phyloP scores from a whole-genome alignment of 2,113 vertebrate species.

The Amia ocellicauda region DNA sequence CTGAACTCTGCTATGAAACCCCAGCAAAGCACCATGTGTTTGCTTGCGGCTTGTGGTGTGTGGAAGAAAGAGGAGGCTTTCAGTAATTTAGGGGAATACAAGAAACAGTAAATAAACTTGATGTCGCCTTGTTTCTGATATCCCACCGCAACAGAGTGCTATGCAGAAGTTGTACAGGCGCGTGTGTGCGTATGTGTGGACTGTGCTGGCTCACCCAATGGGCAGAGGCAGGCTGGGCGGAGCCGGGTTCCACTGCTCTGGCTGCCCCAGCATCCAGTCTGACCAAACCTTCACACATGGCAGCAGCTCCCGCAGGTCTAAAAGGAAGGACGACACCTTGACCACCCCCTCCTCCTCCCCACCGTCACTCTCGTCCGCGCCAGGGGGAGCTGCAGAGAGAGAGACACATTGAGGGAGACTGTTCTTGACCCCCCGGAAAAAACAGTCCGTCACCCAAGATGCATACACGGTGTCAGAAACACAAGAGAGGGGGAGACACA shows the following conservation, averaged over 20 bases:
- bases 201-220: conserved; percentile 26
- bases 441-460: neutral
- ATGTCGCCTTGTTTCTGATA: too few relatives aligned
- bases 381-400: conserved; percentile 61
- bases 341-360: conserved; percentile 73
- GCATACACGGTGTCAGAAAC: neutral
- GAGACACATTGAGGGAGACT: conserved; percentile 21
- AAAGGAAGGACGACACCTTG: conserved; percentile 81
- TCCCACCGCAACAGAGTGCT: too few relatives aligned
- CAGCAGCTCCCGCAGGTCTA: conserved; percentile 85
- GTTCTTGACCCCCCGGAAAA: conserved; percentile 28
- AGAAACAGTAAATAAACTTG: too few relatives aligned
- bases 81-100: too few relatives aligned
- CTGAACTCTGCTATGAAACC: too few relatives aligned
- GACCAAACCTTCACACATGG: conserved; percentile 97
- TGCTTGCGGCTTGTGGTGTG: too few relatives aligned
- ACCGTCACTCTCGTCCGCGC: conserved; percentile 52
- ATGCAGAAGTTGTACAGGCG: too few relatives aligned
- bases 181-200: neutral
- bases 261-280: conserved; percentile 97
- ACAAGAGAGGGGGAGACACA: conserved; percentile 27
- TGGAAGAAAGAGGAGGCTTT: too few relatives aligned
- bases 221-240: conserved; percentile 56
- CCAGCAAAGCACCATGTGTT: too few relatives aligned
- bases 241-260: conserved; percentile 94